Percentiles rank a stretch among this genome's conserved stretches.
Evolutionary conservation across 2,797 vertebrate genomes (phyloP).

Genomic region (Spinus olivaceus): DNA sequence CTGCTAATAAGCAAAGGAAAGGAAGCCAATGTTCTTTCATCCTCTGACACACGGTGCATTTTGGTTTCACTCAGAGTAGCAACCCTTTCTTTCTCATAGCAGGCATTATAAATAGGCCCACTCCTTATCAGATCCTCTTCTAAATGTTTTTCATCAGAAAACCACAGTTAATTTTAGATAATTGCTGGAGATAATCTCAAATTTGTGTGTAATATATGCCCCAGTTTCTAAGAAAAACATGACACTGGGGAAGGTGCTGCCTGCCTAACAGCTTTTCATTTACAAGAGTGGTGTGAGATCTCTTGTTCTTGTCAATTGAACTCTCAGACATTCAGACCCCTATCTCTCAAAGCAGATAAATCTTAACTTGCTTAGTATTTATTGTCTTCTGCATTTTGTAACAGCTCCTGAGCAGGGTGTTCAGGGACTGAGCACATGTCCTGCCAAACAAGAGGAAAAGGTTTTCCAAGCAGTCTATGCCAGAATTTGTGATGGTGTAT

Average conservation of each 20-base stretch:
- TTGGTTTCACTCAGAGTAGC: slow-evolving; percentile 1
- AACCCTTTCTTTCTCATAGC: slow-evolving; percentile 20
- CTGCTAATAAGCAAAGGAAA: slow-evolving; percentile 21
- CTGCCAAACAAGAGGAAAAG: slow-evolving; percentile 37
- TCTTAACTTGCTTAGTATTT: slow-evolving; percentile 7
- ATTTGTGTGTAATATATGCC: slow-evolving; percentile 69
- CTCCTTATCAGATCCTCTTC: slow-evolving; percentile 74
- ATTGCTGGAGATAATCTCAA: slow-evolving; percentile 76
- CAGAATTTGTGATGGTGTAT: slow-evolving; percentile 19
- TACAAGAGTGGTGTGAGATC: not conserved
- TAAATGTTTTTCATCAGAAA: slow-evolving; percentile 81
- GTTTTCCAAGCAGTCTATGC: not conserved
- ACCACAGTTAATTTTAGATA: slow-evolving; percentile 82
- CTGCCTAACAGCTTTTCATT: slow-evolving; percentile 46
- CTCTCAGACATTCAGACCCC: slow-evolving; percentile 18
- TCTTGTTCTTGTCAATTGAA: slow-evolving; percentile 12
- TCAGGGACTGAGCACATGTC: slow-evolving; percentile 17
- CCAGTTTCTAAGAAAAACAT: slow-evolving; percentile 74
- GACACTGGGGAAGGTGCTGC: slow-evolving; percentile 46
- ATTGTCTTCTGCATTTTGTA: slow-evolving; percentile 28
- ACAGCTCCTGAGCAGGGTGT: slow-evolving; percentile 18
- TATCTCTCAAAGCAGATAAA: slow-evolving; percentile 35
- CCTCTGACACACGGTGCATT: not conserved
- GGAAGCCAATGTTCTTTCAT: not conserved
- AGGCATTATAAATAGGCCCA: slow-evolving; percentile 71